These are phyloP conservation scores for Echinarachnius parma DNA, from an alignment of 53 echinoderm and acorn worm species.

Conservation along the genomic window DNA sequence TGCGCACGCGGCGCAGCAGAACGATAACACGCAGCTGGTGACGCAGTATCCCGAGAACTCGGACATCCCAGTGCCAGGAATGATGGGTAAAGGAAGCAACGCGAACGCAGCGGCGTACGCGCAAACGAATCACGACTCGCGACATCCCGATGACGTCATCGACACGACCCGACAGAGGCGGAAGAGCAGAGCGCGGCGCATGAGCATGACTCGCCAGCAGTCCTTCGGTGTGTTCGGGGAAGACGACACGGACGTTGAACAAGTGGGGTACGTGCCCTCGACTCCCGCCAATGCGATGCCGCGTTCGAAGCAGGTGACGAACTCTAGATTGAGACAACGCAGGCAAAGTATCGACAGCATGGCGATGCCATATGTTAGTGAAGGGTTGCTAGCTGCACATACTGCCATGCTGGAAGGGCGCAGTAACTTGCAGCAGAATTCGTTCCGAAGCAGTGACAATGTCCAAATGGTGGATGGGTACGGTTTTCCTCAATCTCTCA, in stretches of 20 bases:
- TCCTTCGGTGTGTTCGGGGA: conserved; percentile 38
- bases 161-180: conserved; percentile 19
- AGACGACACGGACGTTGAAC: conserved; percentile 33
- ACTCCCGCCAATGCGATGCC: conserved; percentile 37
- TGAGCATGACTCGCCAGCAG: conserved; percentile 25
- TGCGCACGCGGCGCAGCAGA: not conserved
- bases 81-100: conserved; percentile 38
- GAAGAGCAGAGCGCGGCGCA: conserved; percentile 15
- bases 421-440: conserved; percentile 7
- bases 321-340: conserved; percentile 22
- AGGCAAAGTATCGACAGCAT: conserved; percentile 20
- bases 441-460: conserved; percentile 35
- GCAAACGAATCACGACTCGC: not conserved
- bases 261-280: conserved; percentile 33
- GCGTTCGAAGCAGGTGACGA: conserved; percentile 7
- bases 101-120: not conserved
- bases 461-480: not conserved
- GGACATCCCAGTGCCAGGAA: conserved; percentile 35
- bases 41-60: conserved; percentile 44
- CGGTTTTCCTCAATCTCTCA: conserved; percentile 2
- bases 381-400: conserved; percentile 14
- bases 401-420: conserved; percentile 16
- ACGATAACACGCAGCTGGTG: conserved; percentile 20
- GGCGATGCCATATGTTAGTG: conserved; percentile 1
- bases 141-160: conserved; percentile 23